Evolutionary conservation across 2,888 invertebrate species (phyloP), one percentile per base, ranked within the genome.

Genomic region (Danaus chrysippus): DNA sequence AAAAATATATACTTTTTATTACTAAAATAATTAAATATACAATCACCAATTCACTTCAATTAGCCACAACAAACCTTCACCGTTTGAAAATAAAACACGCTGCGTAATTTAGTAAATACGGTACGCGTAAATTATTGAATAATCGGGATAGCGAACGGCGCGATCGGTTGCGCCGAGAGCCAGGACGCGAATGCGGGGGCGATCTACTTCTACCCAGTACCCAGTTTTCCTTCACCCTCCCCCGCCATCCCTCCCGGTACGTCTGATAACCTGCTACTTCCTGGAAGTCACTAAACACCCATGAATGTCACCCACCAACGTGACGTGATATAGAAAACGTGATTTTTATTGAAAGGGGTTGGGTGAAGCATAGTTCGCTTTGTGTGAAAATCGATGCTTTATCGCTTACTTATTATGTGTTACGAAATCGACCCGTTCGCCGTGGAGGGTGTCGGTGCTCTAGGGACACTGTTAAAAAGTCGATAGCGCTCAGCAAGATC

Each of bases 231-330:
- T 73, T 73, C 72, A 71, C 68, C 73, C 72, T 69, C 68, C 73
- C 74, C 68, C 74, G 70, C 72, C 73, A 71, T 68, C 74, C 74
- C 70, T 49, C 73, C 68, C 72, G 73, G 74, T 76, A 73, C 79
- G 81, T 82, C 87, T 87, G 90, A 90, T 90, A 91, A 90, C 90
- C 88, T 87, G 88, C 88, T 87, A 87, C 90, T 89, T 89, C 86
- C 23, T 34, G 87, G 89, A 89, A 89, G 90, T 89, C 90, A 87
- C 85, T 89, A 89, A 87, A 89, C 89, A 86, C 80, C 78, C 83
- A 84, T 85, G 84, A 87, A 88, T 86, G 87, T 86, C 86, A 83
- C 83, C 79, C 82, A 79, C 80, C 80, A 81, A 81, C 81, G 82
- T 79, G 77, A 81, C 80, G 83, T 80, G 80, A 79, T 83, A 83